These are phyloP conservation scores for Macrosoma leucophasiata DNA, from an alignment of 2,888 invertebrate genomes.

Conservation along the genomic window DNA sequence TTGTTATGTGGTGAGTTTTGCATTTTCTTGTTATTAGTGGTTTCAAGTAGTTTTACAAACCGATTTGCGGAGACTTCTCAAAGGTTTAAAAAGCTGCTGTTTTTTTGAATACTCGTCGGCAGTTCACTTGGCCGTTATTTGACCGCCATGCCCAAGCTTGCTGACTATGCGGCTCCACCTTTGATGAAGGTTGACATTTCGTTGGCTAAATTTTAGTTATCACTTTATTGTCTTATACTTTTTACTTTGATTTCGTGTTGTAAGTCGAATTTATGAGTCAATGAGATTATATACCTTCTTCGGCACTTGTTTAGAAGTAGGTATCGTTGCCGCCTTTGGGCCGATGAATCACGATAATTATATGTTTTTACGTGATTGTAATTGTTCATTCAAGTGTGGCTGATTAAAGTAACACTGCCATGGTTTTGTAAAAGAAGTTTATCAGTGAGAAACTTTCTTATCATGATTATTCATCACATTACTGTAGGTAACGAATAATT, in stretches of 20 bases:
- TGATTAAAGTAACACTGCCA: no score
- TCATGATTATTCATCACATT: no score
- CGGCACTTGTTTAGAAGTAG: no score
- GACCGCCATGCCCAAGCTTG: slow-evolving; percentile 71
- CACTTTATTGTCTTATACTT: no score
- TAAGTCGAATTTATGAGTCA: no score
- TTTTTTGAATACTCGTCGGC: slow-evolving; percentile 20
- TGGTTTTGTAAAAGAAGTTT: no score
- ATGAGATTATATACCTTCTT: no score
- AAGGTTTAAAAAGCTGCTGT: slow-evolving; percentile 8
- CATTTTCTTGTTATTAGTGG: slow-evolving; percentile 22
- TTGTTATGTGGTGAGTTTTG: slow-evolving; percentile 69
- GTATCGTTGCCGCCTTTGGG: slow-evolving; percentile 25
- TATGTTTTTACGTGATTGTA: slow-evolving; percentile 9
- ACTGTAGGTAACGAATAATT: no score
- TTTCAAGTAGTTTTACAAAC: not conserved
- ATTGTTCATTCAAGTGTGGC: slow-evolving; percentile 30
- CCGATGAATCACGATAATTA: slow-evolving; percentile 26
- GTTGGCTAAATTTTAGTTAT: no score
- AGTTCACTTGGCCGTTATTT: slow-evolving; percentile 57
- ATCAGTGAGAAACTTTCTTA: no score
- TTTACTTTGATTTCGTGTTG: no score
- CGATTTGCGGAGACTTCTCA: slow-evolving; percentile 5
- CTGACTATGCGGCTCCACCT: slow-evolving; percentile 57
- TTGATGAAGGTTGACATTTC: no score